phyloP scores from a whole-genome alignment of 2,888 invertebrate genomes.

The Sarcophaga rosellei region DNA sequence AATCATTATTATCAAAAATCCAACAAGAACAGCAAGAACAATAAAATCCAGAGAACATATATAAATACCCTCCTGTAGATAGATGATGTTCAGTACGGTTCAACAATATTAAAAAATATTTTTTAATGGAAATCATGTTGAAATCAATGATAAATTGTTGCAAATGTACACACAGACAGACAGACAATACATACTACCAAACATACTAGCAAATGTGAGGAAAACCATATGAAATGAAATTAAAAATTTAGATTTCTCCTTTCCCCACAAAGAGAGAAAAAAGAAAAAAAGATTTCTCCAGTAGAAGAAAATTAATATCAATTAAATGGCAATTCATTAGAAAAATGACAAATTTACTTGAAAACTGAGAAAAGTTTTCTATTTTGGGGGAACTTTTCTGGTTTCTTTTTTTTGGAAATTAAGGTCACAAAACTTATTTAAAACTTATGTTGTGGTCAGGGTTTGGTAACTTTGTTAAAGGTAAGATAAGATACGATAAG shows the following conservation, averaged over 20 bases:
- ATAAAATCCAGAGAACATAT: no score
- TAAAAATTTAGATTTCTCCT: neutral
- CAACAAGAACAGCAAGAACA: constrained; percentile 3
- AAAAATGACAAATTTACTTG: constrained; percentile 60
- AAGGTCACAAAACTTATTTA: constrained; percentile 30
- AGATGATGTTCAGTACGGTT: constrained; percentile 18
- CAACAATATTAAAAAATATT: constrained; percentile 52
- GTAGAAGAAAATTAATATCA: constrained; percentile 47
- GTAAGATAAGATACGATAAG: constrained; percentile 5
- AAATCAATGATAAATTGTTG: constrained; percentile 64
- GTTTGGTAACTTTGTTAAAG: constrained; percentile 11
- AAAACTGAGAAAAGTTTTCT: constrained; percentile 20
- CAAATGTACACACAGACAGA: neutral
- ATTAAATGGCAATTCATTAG: constrained; percentile 63
- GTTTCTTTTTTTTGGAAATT: constrained; percentile 5
- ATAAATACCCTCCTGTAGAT: neutral
- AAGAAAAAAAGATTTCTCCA: neutral
- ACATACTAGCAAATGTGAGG: neutral
- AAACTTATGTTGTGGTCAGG: constrained; percentile 50
- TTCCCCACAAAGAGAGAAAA: neutral
- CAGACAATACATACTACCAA: neutral
- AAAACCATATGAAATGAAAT: neutral
- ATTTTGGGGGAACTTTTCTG: neutral
- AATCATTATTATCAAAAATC: neutral
- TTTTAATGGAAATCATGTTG: constrained; percentile 53